phyloP scores from a whole-genome alignment of 2,797 vertebrate species.

The Falco concolor region DNA sequence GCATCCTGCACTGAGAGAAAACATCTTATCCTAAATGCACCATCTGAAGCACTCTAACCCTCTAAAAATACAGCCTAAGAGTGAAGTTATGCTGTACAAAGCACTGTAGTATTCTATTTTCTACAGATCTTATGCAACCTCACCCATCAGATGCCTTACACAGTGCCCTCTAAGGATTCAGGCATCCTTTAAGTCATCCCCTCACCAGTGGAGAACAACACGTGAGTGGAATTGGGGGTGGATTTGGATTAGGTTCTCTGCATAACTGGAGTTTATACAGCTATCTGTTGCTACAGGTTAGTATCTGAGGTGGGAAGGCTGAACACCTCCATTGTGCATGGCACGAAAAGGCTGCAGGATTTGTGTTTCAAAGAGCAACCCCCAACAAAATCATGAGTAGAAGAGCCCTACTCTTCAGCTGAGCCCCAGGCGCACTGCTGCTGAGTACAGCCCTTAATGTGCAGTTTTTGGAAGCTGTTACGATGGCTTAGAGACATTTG shows the following conservation, averaged over 20 bases:
- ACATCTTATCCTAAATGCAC: not conserved
- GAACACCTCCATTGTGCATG: not conserved
- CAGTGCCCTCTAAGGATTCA: not conserved
- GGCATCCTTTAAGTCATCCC: not conserved
- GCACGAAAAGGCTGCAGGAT: not conserved
- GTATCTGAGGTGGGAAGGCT: not conserved
- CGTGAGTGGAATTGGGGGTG: rapidly evolving
- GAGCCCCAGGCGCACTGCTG: not conserved
- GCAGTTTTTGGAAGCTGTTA: not conserved
- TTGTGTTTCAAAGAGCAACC: not conserved
- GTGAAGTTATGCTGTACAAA: not conserved
- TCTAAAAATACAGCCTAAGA: constrained; percentile 32
- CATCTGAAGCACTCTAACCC: not conserved
- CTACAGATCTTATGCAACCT: not conserved
- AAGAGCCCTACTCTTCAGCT: not conserved
- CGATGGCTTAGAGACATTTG: not conserved
- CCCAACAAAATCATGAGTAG: not conserved
- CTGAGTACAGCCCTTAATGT: not conserved
- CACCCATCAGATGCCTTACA: not conserved
- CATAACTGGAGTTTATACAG: not conserved
- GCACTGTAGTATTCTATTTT: not conserved
- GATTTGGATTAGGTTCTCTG: not conserved
- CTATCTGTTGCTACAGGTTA: not conserved
- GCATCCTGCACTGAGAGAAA: not conserved
- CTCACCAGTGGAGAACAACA: not conserved